Evolutionary conservation across 2,113 vertebrate genomes (phyloP), one percentile per base, ranked within the genome.

Genomic region (Lethenteron reissneri): DNA sequence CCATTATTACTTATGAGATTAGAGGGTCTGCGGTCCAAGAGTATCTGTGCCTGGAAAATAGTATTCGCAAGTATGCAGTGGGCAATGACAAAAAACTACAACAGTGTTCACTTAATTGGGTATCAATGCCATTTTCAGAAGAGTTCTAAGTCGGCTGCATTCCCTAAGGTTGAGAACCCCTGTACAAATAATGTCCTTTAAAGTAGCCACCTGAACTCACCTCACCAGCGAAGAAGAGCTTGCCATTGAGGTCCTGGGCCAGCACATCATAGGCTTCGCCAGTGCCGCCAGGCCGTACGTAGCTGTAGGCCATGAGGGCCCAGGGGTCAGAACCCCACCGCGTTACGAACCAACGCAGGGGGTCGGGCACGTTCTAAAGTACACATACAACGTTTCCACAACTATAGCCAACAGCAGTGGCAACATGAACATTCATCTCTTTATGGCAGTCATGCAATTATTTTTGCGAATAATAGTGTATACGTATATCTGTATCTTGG

Each of bases 291-390:
- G 89, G 92, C 82, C 86, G 95, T 73, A 99, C 91, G 70, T 91
- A 99, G 75, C 89, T 95, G 75, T 99, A 99, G 0, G 90, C 90
- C 94, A 97, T 99, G 81, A 90, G 91, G 58, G 92, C 85, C 94
- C 94, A 99, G 3, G 79, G 73, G 76, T 99, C 94, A 72, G 80
- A 83, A 80, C 82, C 87, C 92, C 92, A 99, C 9, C 79, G 86
- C 3, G 91, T 96, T 57, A 97, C 83, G 70, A 95, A 90, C 75
- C 82, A 95, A 75, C 86, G 84, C 9, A 84, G 71, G 2, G 89
- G 90, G 14, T 90, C 87, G 71, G 92, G 92, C 75, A 99, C 87
- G 17, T 95, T 90, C 90, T 96, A 69, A 21, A 12, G 72, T 58
- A 75, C 41, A 41, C 41, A 41, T 5, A 41, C 41, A 41, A 41